Evolutionary conservation across 1,140 invertebrate genomes (phyloP), one percentile per base, ranked within the genome.

Genomic region (Copidosoma floridanum): DNA sequence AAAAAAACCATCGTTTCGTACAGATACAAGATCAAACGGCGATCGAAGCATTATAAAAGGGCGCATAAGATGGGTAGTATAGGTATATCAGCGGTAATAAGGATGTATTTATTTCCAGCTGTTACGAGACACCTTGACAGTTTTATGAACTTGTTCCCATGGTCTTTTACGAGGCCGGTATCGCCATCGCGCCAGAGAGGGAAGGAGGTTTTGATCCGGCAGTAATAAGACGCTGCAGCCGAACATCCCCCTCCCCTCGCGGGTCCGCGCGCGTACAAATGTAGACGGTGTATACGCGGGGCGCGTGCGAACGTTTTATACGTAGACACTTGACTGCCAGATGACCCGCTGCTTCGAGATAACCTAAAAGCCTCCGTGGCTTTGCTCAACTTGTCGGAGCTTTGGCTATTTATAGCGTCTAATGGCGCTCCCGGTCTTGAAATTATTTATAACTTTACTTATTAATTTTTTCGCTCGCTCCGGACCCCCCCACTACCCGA

Each of bases 341-440:
- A 81, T 81, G 79, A 81, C 79, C 77, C 77, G 67, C 71, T 70
- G 64, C 74, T 69, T 65, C 68, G 65, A 67, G 79, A 81, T 81
- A 80, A 78, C 76, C 77, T 78, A 81, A 81, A 81, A 80, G 76
- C 78, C 68, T 68, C 72, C 51, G 71, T 79, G 77, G 76, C 68
- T 75, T 75, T 54, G 68, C 72, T 79, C 77, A 75, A 78, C 65
- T 75, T 78, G 73, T 81, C 77, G 71, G 72, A 75, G 68, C 65
- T 74, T 68, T 58, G 76, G 75, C 74, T 81, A 81, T 81, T 79
- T 78, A 78, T 81, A 80, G 76, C n/a, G 71, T 67, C 32, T 57
- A 38, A 61, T 26, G 18, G 21, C 24, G 41, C 38, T 50, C 47
- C 14, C 23, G 23, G 16, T 11, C 35, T 48, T 27, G 41, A 20